These are phyloP conservation scores for Conistra vaccinii DNA, from an alignment of 2,888 invertebrate genomes.

Conservation along the genomic window DNA sequence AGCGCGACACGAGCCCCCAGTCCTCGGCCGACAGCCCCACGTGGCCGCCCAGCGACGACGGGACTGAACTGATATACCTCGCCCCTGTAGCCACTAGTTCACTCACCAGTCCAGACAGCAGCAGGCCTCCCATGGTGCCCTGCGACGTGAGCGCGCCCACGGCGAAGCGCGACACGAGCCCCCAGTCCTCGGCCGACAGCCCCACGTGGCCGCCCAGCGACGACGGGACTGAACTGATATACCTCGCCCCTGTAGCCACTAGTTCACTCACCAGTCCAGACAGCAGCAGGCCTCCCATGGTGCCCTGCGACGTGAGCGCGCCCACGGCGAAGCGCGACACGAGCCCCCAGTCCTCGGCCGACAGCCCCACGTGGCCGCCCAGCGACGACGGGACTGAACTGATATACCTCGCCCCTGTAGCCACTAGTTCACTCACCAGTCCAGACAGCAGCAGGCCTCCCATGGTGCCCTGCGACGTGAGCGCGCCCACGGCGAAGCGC, in stretches of 20 bases:
- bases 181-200: conserved; percentile 83
- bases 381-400: not conserved
- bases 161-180: conserved; percentile 87
- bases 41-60: not conserved
- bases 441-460: conserved; percentile 98
- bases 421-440: conserved; percentile 93
- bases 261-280: conserved; percentile 97
- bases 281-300: conserved; percentile 97
- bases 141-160: conserved; percentile 97
- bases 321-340: conserved; percentile 92
- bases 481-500: conserved; percentile 93
- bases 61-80: too few relatives aligned
- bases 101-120: conserved; percentile 97
- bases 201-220: conserved; percentile 50
- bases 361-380: conserved; percentile 59
- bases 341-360: conserved; percentile 84
- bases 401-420: too few relatives aligned
- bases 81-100: too few relatives aligned
- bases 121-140: conserved; percentile 97
- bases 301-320: conserved; percentile 97
- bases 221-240: not conserved
- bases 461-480: conserved; percentile 98
- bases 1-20: conserved; percentile 77
- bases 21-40: conserved; percentile 80
- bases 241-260: too few relatives aligned